Evolutionary conservation across 2,888 invertebrate genomes (phyloP).

Genomic region (Dione juno): DNA sequence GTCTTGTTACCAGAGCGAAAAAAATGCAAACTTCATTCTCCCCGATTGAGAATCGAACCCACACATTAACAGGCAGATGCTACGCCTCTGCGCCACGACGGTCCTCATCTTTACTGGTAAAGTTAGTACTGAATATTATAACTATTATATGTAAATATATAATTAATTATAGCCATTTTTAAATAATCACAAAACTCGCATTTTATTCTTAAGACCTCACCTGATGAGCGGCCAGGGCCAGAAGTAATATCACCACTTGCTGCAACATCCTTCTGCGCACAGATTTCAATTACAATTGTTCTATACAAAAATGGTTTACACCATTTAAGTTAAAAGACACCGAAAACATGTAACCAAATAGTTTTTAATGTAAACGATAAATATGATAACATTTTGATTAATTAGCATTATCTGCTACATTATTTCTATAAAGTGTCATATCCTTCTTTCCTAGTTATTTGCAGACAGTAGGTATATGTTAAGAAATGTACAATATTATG

Average conservation of each 20-base stretch:
- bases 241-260: background rate
- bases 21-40: too few species aligned
- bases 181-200: too few species aligned
- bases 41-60: too few species aligned
- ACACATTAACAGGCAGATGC: too few species aligned
- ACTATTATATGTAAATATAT: too few species aligned
- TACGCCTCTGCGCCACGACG: too few species aligned
- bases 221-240: slow-evolving; percentile 1
- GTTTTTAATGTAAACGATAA: background rate
- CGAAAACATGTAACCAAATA: background rate
- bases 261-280: slow-evolving; percentile 1
- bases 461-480: background rate
- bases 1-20: too few species aligned
- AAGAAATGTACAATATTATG: background rate
- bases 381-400: slow-evolving; percentile 7
- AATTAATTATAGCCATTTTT: too few species aligned
- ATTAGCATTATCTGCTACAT: background rate
- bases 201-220: too few species aligned
- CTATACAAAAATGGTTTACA: background rate
- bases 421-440: background rate
- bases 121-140: too few species aligned
- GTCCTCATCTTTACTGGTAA: too few species aligned
- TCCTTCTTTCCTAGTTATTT: background rate
- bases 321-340: slow-evolving; percentile 1
- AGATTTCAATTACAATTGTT: background rate